A percentile compares a stretch with the other conserved stretches of the same genome.
These are phyloP conservation scores for Lepidostoma basale DNA, from an alignment of 1,140 invertebrate species.

Conservation along the genomic window DNA sequence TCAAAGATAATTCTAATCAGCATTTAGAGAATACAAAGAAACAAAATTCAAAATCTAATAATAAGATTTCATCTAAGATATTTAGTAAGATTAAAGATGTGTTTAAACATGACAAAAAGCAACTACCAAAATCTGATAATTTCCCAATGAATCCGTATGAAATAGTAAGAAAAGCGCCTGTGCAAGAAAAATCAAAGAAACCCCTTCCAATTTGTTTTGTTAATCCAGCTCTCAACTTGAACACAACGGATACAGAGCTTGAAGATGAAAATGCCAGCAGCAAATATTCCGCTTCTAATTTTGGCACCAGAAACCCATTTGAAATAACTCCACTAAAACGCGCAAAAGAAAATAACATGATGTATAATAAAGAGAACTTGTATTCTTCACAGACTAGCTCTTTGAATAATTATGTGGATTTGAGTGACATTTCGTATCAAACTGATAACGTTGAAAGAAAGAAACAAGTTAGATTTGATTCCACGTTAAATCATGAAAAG, in stretches of 20 bases:
- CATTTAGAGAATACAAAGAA: slow-evolving; percentile 14
- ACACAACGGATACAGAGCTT: slow-evolving; percentile 58
- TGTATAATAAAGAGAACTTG: slow-evolving; percentile 34
- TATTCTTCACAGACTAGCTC: slow-evolving; percentile 2
- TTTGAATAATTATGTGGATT: slow-evolving; percentile 17
- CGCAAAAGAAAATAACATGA: slow-evolving; percentile 1
- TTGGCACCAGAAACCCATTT: slow-evolving; percentile 24
- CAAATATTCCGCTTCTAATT: slow-evolving; percentile 1
- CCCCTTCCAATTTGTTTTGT: slow-evolving; percentile 51
- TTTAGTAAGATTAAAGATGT: slow-evolving; percentile 58
- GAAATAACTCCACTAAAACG: slow-evolving; percentile 37
- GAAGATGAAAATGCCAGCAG: slow-evolving; percentile 48
- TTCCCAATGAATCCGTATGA: slow-evolving; percentile 55
- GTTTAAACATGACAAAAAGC: slow-evolving; percentile 57
- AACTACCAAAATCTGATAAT: slow-evolving; percentile 42
- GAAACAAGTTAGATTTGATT: slow-evolving; percentile 60
- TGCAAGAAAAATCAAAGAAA: slow-evolving; percentile 49
- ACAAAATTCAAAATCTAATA: slow-evolving; percentile 30
- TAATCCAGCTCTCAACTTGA: slow-evolving; percentile 56
- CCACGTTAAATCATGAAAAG: slow-evolving; percentile 58
- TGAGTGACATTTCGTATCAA: slow-evolving; percentile 32
- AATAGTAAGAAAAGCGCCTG: slow-evolving; percentile 53
- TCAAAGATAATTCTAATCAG: slow-evolving; percentile 24
- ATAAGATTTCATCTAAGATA: slow-evolving; percentile 57
- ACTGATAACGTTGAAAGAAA: slow-evolving; percentile 49